A percentile compares a stretch with the other conserved stretches of the same genome.
Evolutionary conservation across 2,113 vertebrate genomes (phyloP).

Genomic region (Ceratotherium simum): DNA sequence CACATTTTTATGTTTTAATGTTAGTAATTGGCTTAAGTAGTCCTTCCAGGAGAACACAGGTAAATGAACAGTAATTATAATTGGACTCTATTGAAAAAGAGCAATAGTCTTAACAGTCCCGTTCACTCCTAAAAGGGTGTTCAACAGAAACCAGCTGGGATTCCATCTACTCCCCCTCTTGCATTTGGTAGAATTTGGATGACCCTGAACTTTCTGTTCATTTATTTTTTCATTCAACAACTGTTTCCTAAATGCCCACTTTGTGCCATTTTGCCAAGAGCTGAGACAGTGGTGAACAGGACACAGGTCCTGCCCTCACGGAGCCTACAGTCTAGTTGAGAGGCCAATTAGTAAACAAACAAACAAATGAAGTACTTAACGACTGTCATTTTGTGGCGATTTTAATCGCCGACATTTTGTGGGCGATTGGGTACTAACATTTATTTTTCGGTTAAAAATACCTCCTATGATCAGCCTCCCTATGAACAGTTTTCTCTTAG

Average conservation of each 20-base stretch:
- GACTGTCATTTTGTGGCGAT: not conserved
- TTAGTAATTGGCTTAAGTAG: conserved; percentile 63
- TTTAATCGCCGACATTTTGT: not conserved
- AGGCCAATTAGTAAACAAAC: not conserved
- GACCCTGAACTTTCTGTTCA: conserved; percentile 32
- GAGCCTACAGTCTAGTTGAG: not conserved
- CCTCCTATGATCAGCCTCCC: not conserved
- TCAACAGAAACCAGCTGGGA: not conserved
- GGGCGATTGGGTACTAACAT: not conserved
- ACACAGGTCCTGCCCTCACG: not conserved
- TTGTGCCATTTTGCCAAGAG: not conserved
- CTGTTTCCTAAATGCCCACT: not conserved
- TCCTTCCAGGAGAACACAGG: conserved; percentile 72
- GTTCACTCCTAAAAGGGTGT: conserved; percentile 1
- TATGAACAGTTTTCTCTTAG: not conserved
- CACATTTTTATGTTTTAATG: conserved; percentile 68
- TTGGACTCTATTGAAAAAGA: conserved; percentile 58
- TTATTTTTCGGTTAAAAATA: conserved; percentile 26
- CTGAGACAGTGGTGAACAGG: not conserved
- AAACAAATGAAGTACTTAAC: not conserved
- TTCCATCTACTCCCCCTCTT: not conserved
- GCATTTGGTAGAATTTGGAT: conserved; percentile 13
- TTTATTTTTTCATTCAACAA: not conserved
- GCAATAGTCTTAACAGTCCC: conserved; percentile 34
- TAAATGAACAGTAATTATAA: conserved; percentile 75